phyloP scores from a whole-genome alignment of 2,797 vertebrate species.

The Melanogrammus aeglefinus region DNA sequence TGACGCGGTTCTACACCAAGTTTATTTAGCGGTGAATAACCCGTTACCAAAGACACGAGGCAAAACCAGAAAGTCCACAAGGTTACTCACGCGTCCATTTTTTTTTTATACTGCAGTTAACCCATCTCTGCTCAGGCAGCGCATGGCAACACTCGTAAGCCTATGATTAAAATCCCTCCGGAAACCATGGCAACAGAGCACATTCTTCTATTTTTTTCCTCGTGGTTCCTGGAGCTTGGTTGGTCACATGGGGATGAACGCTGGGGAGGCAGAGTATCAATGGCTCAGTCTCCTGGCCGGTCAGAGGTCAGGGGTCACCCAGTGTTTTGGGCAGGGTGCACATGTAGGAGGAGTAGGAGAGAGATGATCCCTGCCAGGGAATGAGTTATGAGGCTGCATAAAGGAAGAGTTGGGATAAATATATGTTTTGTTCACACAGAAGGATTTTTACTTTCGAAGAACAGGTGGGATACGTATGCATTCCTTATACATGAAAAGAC shows the following conservation, averaged over 20 bases:
- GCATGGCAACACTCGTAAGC: slow-evolving; percentile 40
- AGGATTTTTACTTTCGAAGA: too few species aligned
- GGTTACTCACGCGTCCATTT: not conserved
- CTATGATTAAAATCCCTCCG: slow-evolving; percentile 50
- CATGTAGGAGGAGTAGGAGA: too few species aligned
- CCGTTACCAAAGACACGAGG: not conserved
- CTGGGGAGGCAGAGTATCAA: slow-evolving; percentile 40
- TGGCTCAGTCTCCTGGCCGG: slow-evolving; percentile 29
- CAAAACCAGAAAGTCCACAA: not conserved
- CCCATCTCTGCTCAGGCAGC: slow-evolving; percentile 28
- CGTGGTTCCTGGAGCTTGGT: slow-evolving; percentile 36
- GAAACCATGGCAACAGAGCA: slow-evolving; percentile 61
- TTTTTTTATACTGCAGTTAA: slow-evolving; percentile 19
- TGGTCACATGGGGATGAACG: slow-evolving; percentile 13
- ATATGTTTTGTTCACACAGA: too few species aligned
- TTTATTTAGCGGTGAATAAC: not conserved
- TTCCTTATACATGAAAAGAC: too few species aligned
- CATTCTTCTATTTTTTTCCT: slow-evolving; percentile 19
- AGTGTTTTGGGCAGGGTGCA: not conserved
- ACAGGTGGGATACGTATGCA: too few species aligned
- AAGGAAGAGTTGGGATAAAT: too few species aligned
- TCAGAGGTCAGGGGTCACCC: slow-evolving; percentile 44
- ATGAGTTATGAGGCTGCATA: too few species aligned
- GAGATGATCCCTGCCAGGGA: too few species aligned
- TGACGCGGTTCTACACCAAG: not conserved